Conservation (phyloP, 2,888 invertebrate species). For the Cataglyphis cursor region DNA sequence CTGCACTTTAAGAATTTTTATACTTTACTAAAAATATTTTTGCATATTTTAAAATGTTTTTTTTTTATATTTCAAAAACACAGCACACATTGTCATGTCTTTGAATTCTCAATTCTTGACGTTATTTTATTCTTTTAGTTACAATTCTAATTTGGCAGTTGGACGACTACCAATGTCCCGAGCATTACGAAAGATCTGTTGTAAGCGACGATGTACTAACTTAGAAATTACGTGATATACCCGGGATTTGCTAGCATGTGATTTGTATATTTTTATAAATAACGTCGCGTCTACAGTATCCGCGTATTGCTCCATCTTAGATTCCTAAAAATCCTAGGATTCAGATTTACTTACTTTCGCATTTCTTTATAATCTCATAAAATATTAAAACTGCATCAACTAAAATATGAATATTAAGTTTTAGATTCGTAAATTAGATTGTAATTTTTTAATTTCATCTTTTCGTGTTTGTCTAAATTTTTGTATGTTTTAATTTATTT, state of each 20-base stretch:
- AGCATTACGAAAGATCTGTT: slow-evolving; percentile 68
- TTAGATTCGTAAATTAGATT: background rate
- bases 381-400: background rate
- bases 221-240: slow-evolving; percentile 74
- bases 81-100: background rate
- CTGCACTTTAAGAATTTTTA: background rate
- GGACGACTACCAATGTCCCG: slow-evolving; percentile 71
- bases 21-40: slow-evolving; percentile 10
- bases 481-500: background rate
- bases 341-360: background rate
- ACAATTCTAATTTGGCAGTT: slow-evolving; percentile 76
- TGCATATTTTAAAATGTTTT: background rate
- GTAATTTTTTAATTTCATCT: background rate
- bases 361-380: background rate
- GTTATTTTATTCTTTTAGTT: slow-evolving; percentile 40
- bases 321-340: slow-evolving; percentile 30
- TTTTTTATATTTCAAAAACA: background rate
- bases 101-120: slow-evolving; percentile 6
- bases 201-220: slow-evolving; percentile 63
- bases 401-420: background rate
- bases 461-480: background rate
- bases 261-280: slow-evolving; percentile 56
- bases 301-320: slow-evolving; percentile 7
- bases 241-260: slow-evolving; percentile 51
- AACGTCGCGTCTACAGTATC: slow-evolving; percentile 20